A percentile compares a stretch with the other conserved stretches of the same genome.
Evolutionary conservation across 2,888 invertebrate species (phyloP).

Genomic region (Galerucella nymphaeae): DNA sequence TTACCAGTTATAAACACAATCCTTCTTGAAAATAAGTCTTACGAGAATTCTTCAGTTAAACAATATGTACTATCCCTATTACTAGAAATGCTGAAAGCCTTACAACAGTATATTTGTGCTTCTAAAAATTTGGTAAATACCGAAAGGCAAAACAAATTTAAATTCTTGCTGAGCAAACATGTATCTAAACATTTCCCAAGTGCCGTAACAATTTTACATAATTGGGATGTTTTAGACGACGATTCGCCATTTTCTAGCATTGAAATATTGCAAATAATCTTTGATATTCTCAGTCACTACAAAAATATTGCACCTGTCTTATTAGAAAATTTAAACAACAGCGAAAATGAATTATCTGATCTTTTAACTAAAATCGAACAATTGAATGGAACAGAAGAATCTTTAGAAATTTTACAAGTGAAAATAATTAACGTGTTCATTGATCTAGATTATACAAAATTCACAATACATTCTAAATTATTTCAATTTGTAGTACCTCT

Average conservation of each 20-base stretch:
- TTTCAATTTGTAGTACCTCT: conserved; percentile 52
- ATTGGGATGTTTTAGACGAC: conserved; percentile 56
- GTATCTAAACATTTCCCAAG: conserved; percentile 60
- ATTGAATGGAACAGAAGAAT: conserved; percentile 39
- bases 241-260: conserved; percentile 44
- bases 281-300: conserved; percentile 70
- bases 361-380: conserved; percentile 42
- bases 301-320: conserved; percentile 68
- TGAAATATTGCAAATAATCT: conserved; percentile 60
- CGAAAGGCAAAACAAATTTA: conserved; percentile 47
- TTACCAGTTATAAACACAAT: conserved; percentile 55
- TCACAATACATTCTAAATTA: conserved; percentile 54
- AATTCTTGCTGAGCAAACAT: conserved; percentile 47
- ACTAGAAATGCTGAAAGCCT: conserved; percentile 50
- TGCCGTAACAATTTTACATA: conserved; percentile 55
- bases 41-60: conserved; percentile 60
- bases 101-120: conserved; percentile 46
- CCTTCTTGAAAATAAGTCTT: conserved; percentile 49
- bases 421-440: conserved; percentile 64
- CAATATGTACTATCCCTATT: conserved; percentile 63
- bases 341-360: conserved; percentile 45
- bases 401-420: conserved; percentile 56
- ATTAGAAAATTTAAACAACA: conserved; percentile 58
- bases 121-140: conserved; percentile 39
- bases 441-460: conserved; percentile 58